These are phyloP conservation scores for Gastracanthus pulcherrimus DNA, from an alignment of 2,888 invertebrate genomes.

Conservation along the genomic window DNA sequence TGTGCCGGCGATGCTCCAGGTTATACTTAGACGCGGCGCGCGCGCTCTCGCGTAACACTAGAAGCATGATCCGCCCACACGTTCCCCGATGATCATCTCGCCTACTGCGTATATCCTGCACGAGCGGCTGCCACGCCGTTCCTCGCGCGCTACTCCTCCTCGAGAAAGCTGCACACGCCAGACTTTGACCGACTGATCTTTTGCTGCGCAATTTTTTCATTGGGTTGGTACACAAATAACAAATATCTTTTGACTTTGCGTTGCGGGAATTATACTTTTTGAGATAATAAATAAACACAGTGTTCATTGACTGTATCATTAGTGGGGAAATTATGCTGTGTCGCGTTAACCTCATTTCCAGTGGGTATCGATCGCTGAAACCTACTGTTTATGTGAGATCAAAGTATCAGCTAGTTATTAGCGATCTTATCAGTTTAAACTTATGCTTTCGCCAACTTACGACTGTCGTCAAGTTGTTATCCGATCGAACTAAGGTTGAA, in stretches of 20 bases:
- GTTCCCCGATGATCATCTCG: conserved; percentile 66
- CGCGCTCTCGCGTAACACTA: conserved; percentile 64
- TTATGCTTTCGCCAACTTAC: background rate
- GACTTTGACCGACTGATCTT: no score
- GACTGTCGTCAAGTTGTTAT: conserved; percentile 30
- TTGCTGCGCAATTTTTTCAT: background rate
- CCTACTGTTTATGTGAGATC: conserved; percentile 10
- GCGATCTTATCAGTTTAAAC: conserved; percentile 29
- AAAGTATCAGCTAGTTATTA: conserved; percentile 6
- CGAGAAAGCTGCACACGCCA: no score
- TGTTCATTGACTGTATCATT: background rate
- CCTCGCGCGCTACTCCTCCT: conserved; percentile 18
- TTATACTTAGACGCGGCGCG: conserved; percentile 46
- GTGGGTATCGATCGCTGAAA: background rate
- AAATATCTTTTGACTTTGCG: background rate
- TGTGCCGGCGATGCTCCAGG: conserved; percentile 64
- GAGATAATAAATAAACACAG: background rate
- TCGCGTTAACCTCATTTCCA: conserved; percentile 35
- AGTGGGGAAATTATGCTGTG: background rate
- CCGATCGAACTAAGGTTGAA: background rate
- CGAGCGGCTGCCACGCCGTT: conserved; percentile 23
- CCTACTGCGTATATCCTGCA: no score
- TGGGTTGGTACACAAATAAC: background rate
- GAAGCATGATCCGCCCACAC: conserved; percentile 71
- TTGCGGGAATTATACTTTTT: background rate